phyloP scores from a whole-genome alignment of 2,888 invertebrate species.

The Trypoxylon attenuatum region DNA sequence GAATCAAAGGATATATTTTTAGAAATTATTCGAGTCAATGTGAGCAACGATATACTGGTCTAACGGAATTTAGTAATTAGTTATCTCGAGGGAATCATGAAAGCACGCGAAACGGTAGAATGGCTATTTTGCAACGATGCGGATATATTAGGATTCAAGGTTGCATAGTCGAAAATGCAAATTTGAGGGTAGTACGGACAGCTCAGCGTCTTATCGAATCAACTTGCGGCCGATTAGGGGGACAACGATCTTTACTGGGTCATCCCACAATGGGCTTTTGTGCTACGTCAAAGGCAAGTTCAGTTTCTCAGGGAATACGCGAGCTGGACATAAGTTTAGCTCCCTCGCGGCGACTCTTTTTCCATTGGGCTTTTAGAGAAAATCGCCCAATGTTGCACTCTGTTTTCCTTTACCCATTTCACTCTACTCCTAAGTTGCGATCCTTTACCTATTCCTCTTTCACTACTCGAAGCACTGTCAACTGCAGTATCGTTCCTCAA shows the following conservation, averaged over 20 bases:
- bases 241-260: constrained; percentile 49
- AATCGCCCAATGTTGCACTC: constrained; percentile 30
- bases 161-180: constrained; percentile 36
- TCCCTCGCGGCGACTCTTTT: constrained; percentile 23
- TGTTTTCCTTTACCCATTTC: background rate
- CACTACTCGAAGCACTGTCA: too few relatives aligned
- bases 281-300: constrained; percentile 36
- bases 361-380: constrained; percentile 21
- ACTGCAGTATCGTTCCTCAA: too few relatives aligned
- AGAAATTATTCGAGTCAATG: too few relatives aligned
- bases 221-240: constrained; percentile 48
- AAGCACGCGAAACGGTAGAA: too few relatives aligned
- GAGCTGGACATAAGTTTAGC: constrained; percentile 38
- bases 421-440: background rate
- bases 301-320: constrained; percentile 14
- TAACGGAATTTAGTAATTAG: too few relatives aligned
- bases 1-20: too few relatives aligned
- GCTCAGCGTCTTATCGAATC: constrained; percentile 48
- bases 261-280: constrained; percentile 49
- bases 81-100: too few relatives aligned
- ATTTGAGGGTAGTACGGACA: constrained; percentile 33
- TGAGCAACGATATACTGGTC: too few relatives aligned
- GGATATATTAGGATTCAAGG: background rate
- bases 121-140: too few relatives aligned
- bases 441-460: too few relatives aligned